phyloP scores from a whole-genome alignment of 1,140 invertebrate species.

The Temnothorax nylanderi region DNA sequence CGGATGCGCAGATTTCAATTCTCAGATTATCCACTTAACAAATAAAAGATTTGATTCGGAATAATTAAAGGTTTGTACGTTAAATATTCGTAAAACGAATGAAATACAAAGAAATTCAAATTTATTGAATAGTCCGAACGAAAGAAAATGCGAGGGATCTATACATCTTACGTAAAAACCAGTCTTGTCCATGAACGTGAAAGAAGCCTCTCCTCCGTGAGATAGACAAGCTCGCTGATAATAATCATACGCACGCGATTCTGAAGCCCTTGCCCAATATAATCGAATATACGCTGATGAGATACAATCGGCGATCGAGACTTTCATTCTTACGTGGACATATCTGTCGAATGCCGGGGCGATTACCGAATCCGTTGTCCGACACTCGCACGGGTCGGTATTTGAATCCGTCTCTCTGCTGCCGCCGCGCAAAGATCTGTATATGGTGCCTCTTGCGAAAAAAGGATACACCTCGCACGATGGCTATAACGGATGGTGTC shows the following conservation, averaged over 20 bases:
- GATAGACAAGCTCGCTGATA: conserved; percentile 32
- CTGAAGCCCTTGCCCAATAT: neutral
- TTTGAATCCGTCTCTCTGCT: neutral
- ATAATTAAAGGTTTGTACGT: neutral
- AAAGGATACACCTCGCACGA: conserved; percentile 31
- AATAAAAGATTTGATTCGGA: neutral
- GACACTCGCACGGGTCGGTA: neutral
- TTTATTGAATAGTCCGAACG: neutral
- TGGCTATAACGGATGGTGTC: conserved; percentile 31
- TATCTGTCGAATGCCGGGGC: neutral
- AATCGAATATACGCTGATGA: conserved; percentile 55
- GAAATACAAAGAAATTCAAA: neutral
- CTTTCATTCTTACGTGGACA: neutral
- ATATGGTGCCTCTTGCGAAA: conserved; percentile 15
- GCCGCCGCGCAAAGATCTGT: conserved; percentile 4
- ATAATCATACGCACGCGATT: conserved; percentile 55
- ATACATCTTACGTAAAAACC: neutral
- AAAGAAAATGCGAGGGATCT: neutral
- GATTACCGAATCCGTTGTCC: conserved; percentile 21
- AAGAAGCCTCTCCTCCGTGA: neutral
- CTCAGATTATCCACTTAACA: neutral
- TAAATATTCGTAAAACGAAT: neutral
- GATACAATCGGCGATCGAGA: conserved; percentile 50
- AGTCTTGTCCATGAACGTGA: neutral
- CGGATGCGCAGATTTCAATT: neutral